phyloP scores from a whole-genome alignment of 2,797 vertebrate genomes.

The Emys orbicularis region DNA sequence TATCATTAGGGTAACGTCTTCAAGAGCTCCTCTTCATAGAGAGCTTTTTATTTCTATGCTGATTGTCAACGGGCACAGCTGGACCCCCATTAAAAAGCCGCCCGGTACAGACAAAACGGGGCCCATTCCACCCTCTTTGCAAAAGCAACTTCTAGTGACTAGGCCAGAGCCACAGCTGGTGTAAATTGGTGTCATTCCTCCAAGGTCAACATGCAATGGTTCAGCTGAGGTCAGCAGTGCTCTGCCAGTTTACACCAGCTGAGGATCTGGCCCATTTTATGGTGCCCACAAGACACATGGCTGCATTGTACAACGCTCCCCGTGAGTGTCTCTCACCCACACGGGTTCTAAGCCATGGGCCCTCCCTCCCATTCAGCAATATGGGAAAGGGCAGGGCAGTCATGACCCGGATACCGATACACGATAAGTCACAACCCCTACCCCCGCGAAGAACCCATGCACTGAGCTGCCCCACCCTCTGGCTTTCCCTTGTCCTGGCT shows the following conservation, averaged over 20 bases:
- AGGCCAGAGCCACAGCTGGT: not conserved
- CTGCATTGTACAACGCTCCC: too few relatives aligned
- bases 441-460: not conserved
- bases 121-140: not conserved
- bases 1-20: constrained; percentile 32
- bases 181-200: not conserved
- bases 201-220: not conserved
- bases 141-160: not conserved
- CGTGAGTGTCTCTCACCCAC: too few relatives aligned
- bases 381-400: fast-evolving
- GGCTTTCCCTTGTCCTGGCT: not conserved
- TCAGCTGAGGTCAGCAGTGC: not conserved
- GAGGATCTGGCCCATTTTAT: not conserved
- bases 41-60: not conserved
- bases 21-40: constrained; percentile 36
- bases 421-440: not conserved
- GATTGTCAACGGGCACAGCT: constrained; percentile 25
- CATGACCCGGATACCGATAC: fast-evolving
- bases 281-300: not conserved
- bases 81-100: constrained; percentile 26
- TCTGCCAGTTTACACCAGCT: not conserved
- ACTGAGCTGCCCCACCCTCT: not conserved
- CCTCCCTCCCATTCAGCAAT: not conserved
- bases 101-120: constrained; percentile 10
- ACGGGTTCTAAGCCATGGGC: not conserved